These are phyloP conservation scores for Eledona agricola DNA, from an alignment of 2,888 invertebrate species.

Conservation along the genomic window DNA sequence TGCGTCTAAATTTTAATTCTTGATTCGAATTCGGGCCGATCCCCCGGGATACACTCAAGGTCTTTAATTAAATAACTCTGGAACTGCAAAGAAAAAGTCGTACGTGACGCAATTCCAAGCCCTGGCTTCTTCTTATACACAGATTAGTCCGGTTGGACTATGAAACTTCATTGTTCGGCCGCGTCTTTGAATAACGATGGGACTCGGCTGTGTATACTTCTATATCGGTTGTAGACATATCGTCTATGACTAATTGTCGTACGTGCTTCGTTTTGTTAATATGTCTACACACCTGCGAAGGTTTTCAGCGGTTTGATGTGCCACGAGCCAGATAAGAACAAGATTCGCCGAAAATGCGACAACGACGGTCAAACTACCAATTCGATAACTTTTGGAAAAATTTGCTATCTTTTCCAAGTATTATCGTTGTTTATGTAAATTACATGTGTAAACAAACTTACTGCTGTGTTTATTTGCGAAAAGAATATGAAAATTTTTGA, in stretches of 20 bases:
- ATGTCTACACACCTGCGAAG: too few relatives aligned
- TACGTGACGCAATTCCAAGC: slow-evolving; percentile 34
- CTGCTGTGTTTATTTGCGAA: too few relatives aligned
- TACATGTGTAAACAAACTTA: too few relatives aligned
- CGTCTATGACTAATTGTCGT: slow-evolving; percentile 20
- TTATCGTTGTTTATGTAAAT: slow-evolving; percentile 1
- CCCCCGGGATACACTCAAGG: slow-evolving; percentile 17
- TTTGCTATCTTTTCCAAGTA: slow-evolving; percentile 5
- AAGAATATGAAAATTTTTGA: too few relatives aligned
- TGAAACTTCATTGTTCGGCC: slow-evolving; percentile 30
- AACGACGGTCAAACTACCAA: not conserved
- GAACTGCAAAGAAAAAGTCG: slow-evolving; percentile 24
- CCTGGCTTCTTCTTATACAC: slow-evolving; percentile 29
- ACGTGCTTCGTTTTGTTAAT: slow-evolving; percentile 17
- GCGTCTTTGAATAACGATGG: slow-evolving; percentile 11
- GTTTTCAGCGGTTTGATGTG: too few relatives aligned
- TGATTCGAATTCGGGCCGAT: slow-evolving; percentile 1
- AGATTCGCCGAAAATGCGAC: too few relatives aligned
- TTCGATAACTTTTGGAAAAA: not conserved
- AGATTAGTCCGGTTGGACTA: slow-evolving; percentile 34
- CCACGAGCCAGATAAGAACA: too few relatives aligned
- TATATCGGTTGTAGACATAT: slow-evolving; percentile 26
- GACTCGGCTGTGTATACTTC: slow-evolving; percentile 21
- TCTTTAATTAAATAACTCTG: slow-evolving; percentile 28
- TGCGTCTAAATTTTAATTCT: not conserved